Conservation (phyloP, 2,888 invertebrate genomes). For the Dendrolimus houi region DNA sequence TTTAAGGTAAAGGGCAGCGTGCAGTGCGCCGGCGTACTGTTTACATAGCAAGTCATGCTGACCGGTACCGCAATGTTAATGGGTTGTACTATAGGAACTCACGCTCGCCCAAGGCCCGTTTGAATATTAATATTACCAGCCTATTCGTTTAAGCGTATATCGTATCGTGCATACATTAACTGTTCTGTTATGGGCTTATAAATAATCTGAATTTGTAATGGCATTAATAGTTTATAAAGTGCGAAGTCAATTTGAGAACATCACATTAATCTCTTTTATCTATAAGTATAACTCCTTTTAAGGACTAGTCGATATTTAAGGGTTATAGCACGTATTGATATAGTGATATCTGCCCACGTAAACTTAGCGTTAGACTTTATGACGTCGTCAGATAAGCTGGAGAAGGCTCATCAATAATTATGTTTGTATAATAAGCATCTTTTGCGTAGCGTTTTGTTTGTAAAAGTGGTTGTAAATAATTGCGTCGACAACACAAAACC, state of each 20-base stretch:
- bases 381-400: too few relatives aligned
- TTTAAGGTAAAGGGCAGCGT: conserved; percentile 29
- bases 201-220: conserved; percentile 35
- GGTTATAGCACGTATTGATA: too few relatives aligned
- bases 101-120: conserved; percentile 52
- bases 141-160: conserved; percentile 43
- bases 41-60: conserved; percentile 28
- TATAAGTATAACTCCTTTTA: not conserved
- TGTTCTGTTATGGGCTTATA: conserved; percentile 39
- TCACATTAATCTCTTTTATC: conserved; percentile 16
- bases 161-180: conserved; percentile 46
- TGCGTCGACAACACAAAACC: too few relatives aligned
- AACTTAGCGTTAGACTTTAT: too few relatives aligned
- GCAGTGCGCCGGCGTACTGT: conserved; percentile 24
- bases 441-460: too few relatives aligned
- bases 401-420: too few relatives aligned
- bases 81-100: conserved; percentile 49
- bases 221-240: conserved; percentile 22
- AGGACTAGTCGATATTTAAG: not conserved
- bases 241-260: conserved; percentile 24
- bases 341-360: too few relatives aligned
- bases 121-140: conserved; percentile 60
- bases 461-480: too few relatives aligned
- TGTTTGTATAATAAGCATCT: too few relatives aligned
- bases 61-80: conserved; percentile 46